Conservation (phyloP, 2,888 invertebrate genomes). For the Dolichomitus sp. region DNA sequence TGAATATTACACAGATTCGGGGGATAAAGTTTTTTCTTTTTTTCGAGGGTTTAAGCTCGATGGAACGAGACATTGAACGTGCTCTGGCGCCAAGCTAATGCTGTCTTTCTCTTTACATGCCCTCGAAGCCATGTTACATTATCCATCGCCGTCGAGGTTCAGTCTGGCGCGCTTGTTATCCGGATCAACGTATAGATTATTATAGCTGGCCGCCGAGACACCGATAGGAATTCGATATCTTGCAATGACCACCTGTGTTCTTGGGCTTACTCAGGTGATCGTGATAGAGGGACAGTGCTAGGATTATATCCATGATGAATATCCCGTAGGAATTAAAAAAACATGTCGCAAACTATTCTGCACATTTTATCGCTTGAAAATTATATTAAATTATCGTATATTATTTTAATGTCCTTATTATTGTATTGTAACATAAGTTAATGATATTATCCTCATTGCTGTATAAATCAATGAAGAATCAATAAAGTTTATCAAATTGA, state of each 20-base stretch:
- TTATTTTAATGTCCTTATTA: not conserved
- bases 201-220: slow-evolving; percentile 55
- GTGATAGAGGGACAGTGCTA: not conserved
- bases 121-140: slow-evolving; percentile 56
- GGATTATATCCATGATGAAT: slow-evolving; percentile 9
- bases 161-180: slow-evolving; percentile 67
- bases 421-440: no score
- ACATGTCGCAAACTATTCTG: not conserved
- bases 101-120: slow-evolving; percentile 14
- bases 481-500: no score
- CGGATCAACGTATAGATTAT: slow-evolving; percentile 68
- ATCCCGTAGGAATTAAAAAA: not conserved
- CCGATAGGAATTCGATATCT: slow-evolving; percentile 63
- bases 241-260: slow-evolving; percentile 62
- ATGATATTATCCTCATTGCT: no score
- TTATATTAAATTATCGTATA: not conserved
- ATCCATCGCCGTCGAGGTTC: slow-evolving; percentile 62
- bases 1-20: slow-evolving; percentile 47
- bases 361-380: not conserved
- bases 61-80: slow-evolving; percentile 47
- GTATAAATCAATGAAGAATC: no score
- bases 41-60: slow-evolving; percentile 40
- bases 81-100: slow-evolving; percentile 29
- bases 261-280: slow-evolving; percentile 42
- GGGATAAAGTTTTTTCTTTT: slow-evolving; percentile 39